Base-by-base conservation (phyloP, 92 coral and sea anemone genomes). In the Anthopleura xanthogrammica region DNA sequence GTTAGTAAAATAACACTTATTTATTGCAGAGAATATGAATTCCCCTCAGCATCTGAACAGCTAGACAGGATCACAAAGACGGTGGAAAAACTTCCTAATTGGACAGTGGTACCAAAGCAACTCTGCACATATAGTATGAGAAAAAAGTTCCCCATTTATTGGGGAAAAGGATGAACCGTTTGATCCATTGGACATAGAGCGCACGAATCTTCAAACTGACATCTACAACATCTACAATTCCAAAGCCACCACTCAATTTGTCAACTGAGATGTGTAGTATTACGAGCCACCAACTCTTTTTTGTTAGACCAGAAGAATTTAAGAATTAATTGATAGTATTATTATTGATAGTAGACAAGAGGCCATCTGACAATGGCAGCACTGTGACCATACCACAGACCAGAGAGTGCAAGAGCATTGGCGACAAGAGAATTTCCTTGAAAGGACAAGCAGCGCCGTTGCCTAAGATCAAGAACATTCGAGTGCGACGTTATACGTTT, bases 31-130 rank as follows among this genome's bases (percentile, higher is more conserved):
- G 6, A 68, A 12, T 68, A 68, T 68, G 74, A 42, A 68, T 58
- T 82, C 12, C 90, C 93, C 52, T 60, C 85, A 22, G 62, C 65
- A 60, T 50, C 80, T 22, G 72, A 83, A 39, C 97, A 93, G 75
- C 86, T 86, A 40, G 12, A 79, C 46, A 90, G 97, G 97, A 86
- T 93, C 42, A 60, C 66, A 55, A 52, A 88, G 3, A 90, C 90
- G 2, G 81, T 93, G 56, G 65, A 76, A 41, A 74, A 81, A 29
- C 36, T 29, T 29, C 36, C 0, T 29, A 29, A 29, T 3, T 7
- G 17, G 2, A 20, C 7, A 13, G 10, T 13, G 4, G 5, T 72
- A 20, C 42, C 42, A 7, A 55, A 79, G 22, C 14, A 16, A 3
- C 48, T 12, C 6, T 43, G 41, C 19, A 56, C 40, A 56, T 16